Base-by-base conservation (phyloP, 2,797 vertebrate species). In the Tiaroga cobitis region DNA sequence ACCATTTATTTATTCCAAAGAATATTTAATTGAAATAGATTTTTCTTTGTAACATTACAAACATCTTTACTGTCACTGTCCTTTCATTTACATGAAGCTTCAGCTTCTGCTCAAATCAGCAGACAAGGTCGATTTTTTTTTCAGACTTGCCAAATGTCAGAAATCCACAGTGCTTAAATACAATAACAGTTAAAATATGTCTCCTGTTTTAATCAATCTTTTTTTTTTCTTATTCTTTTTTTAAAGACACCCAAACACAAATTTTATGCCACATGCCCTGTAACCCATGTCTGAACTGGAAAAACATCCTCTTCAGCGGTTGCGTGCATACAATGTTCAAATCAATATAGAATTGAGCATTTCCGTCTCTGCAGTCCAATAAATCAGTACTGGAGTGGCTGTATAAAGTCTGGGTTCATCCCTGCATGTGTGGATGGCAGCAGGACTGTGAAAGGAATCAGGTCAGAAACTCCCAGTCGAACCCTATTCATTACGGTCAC, bases 401-500 rank as follows among this genome's bases (percentile, higher is more conserved):
- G 43, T 63, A 80, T 63, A 72, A 79, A 49, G 39, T 82, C 68
- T 79, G 75, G 76, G 76, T 46, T 26, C 63, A 74, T 56, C 39
- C 54, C 81, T 61, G 34, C 24, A 3, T 74, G 54, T 18, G 16
- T 70, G 65, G 46, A 49, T 29, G 63, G 46, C 79, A 29, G 78
- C 41, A 51, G 34, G 5, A 49, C 56, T 79, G 49, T 9, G 69
- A 78, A 85, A 86, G 73, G 90, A 93, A 93, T 89, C 86, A 91
- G 92, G 88, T 51, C 86, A 90, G 88, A 90, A 93, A 91, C 82
- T 88, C 80, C 68, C 67, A 89, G 92, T 92, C 92, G 83, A 91
- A 92, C 89, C 89, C 82, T 87, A 92, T 94, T 93, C 21, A 87
- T 93, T 93, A 89, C n/a, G 85, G 93, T 93, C 92, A 93, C 84